Evolutionary conservation across 2,113 vertebrate species (phyloP).

Genomic region (Cyprinodon brontotheroides): DNA sequence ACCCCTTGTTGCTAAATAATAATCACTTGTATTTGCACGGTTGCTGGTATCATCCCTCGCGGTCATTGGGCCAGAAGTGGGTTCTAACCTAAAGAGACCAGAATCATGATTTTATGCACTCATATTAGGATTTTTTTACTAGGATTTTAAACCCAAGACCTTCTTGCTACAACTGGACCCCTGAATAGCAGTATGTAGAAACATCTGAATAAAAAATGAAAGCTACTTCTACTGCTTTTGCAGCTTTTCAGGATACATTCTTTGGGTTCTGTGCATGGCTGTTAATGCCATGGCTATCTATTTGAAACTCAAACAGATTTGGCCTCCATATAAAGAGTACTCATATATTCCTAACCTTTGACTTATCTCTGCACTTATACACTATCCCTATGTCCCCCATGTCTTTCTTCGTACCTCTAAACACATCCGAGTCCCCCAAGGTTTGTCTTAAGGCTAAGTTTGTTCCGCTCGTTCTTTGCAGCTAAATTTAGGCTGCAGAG

Average conservation of each 20-base stretch:
- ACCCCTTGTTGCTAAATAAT: too few relatives aligned
- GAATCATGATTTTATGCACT: too few relatives aligned
- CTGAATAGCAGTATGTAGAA: neutral
- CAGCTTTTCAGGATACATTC: neutral
- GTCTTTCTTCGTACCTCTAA: constrained; percentile 42
- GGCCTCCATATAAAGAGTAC: constrained; percentile 14
- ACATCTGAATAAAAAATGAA: neutral
- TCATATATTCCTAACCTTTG: constrained; percentile 32
- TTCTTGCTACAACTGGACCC: neutral
- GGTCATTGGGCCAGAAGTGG: too few relatives aligned
- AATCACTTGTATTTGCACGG: too few relatives aligned
- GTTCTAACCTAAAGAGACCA: too few relatives aligned
- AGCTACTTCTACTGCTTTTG: neutral
- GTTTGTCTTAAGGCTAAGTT: constrained; percentile 68
- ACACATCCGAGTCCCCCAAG: constrained; percentile 54
- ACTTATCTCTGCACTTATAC: constrained; percentile 9
- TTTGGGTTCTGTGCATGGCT: neutral
- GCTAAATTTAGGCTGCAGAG: constrained; percentile 89
- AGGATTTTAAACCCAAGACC: neutral
- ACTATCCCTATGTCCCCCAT: neutral
- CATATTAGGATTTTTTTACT: too few relatives aligned
- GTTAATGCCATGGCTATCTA: constrained; percentile 16
- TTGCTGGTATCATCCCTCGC: too few relatives aligned
- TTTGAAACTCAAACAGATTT: constrained; percentile 35
- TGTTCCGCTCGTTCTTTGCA: constrained; percentile 56